These are phyloP conservation scores for Siphonodentalium dalli DNA, from an alignment of 2,888 invertebrate species.

Conservation along the genomic window DNA sequence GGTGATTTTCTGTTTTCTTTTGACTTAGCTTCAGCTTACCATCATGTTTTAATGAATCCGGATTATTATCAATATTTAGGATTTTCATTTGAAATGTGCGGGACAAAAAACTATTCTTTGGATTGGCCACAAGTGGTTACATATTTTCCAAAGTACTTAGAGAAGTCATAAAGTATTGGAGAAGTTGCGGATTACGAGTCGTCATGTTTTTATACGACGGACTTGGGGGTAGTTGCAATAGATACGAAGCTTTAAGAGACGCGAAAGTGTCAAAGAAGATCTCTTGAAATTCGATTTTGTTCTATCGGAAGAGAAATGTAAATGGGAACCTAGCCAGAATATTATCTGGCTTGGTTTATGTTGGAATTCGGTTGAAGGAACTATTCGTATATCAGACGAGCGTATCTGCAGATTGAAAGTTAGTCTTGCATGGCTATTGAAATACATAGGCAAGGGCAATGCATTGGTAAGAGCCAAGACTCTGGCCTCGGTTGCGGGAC, in stretches of 20 bases:
- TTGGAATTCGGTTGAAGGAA: constrained; percentile 17
- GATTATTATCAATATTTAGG: background rate
- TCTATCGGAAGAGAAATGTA: constrained; percentile 28
- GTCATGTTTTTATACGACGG: constrained; percentile 29
- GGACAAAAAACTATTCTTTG: constrained; percentile 16
- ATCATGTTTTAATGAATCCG: constrained; percentile 2
- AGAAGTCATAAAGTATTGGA: constrained; percentile 14
- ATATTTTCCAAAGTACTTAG: constrained; percentile 25
- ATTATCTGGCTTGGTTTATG: constrained; percentile 23
- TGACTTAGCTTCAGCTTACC: constrained; percentile 12
- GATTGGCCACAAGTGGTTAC: constrained; percentile 23
- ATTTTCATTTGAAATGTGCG: constrained; percentile 1
- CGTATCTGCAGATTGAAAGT: constrained; percentile 6
- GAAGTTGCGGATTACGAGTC: constrained; percentile 15
- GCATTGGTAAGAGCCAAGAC: too few relatives aligned
- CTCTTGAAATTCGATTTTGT: constrained; percentile 29
- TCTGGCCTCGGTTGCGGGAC: too few relatives aligned
- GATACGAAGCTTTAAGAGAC: background rate
- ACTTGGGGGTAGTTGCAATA: constrained; percentile 7
- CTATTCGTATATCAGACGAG: constrained; percentile 11
- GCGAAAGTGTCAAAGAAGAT: constrained; percentile 8
- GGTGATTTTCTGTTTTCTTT: constrained; percentile 8
- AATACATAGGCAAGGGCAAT: too few relatives aligned
- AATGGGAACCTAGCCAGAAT: constrained; percentile 19
- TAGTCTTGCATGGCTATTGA: too few relatives aligned